Evolutionary conservation across 2,888 invertebrate species (phyloP).

Genomic region (Incurvaria masculella): DNA sequence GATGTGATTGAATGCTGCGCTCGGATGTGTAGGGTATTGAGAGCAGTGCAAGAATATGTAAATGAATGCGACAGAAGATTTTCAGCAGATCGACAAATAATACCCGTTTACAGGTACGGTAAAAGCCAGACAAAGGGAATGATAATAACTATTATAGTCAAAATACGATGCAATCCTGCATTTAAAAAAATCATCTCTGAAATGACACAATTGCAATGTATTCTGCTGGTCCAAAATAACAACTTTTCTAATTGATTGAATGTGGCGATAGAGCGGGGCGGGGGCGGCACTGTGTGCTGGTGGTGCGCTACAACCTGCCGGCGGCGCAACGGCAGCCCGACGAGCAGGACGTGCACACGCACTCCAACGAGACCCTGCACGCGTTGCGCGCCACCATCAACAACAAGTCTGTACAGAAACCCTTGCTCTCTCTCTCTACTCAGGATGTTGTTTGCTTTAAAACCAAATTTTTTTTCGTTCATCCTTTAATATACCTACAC

Average conservation of each 20-base stretch:
- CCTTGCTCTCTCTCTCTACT: not conserved
- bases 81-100: constrained; percentile 81
- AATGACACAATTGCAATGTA: too few relatives aligned
- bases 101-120: constrained; percentile 74
- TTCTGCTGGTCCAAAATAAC: too few relatives aligned
- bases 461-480: too few relatives aligned
- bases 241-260: too few relatives aligned
- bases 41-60: constrained; percentile 93
- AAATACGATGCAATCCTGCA: too few relatives aligned
- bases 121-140: too few relatives aligned
- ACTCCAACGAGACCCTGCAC: constrained; percentile 91
- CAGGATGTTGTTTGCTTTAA: not conserved
- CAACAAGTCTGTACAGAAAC: constrained; percentile 54
- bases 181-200: too few relatives aligned
- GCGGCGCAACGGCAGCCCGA: constrained; percentile 85
- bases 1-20: constrained; percentile 44
- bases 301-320: constrained; percentile 76
- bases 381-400: constrained; percentile 78
- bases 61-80: constrained; percentile 91
- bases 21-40: constrained; percentile 88
- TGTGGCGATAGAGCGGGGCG: constrained; percentile 70
- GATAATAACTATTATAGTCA: too few relatives aligned
- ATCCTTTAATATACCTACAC: too few relatives aligned
- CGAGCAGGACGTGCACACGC: constrained; percentile 89
- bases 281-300: constrained; percentile 84